Percentiles rank a stretch among this genome's conserved stretches.
phyloP scores from a whole-genome alignment of 2,888 invertebrate genomes.

The Leucozona laternaria region DNA sequence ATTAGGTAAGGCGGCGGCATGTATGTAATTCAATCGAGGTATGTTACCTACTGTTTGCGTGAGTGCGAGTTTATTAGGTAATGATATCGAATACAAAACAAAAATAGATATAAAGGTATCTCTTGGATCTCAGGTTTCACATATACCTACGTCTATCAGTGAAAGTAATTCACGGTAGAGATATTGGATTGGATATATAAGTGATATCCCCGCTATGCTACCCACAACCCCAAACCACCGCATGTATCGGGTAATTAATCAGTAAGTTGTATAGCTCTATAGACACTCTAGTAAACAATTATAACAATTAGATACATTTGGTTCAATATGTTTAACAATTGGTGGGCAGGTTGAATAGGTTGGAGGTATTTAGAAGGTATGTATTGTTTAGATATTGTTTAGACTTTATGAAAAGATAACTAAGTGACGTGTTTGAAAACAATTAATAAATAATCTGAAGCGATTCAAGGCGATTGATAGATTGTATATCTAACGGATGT shows the following conservation, averaged over 20 bases:
- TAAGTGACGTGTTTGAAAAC: constrained; percentile 13
- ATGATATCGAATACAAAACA: constrained; percentile 1
- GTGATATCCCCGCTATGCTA: not conserved
- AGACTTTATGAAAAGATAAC: constrained; percentile 1
- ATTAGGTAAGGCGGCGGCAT: not conserved
- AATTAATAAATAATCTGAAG: not conserved
- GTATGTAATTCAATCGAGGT: constrained; percentile 32
- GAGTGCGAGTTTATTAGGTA: constrained; percentile 40
- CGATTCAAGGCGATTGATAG: not conserved
- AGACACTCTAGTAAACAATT: not conserved
- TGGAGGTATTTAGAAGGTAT: not conserved
- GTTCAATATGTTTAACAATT: constrained; percentile 6
- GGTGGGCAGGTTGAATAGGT: not conserved
- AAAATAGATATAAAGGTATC: constrained; percentile 33
- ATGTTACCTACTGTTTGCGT: not conserved
- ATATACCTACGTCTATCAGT: not conserved
- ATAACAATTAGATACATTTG: constrained; percentile 25
- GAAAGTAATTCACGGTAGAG: constrained; percentile 22
- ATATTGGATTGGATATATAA: not conserved
- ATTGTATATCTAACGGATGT: not conserved
- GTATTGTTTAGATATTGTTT: not conserved
- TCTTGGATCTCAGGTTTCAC: constrained; percentile 35
- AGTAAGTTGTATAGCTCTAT: not conserved
- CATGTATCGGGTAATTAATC: constrained; percentile 37
- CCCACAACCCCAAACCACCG: constrained; percentile 12